A percentile compares a stretch with the other conserved stretches of the same genome.
phyloP scores from a whole-genome alignment of 2,888 invertebrate genomes.

The Oligia strigilis region DNA sequence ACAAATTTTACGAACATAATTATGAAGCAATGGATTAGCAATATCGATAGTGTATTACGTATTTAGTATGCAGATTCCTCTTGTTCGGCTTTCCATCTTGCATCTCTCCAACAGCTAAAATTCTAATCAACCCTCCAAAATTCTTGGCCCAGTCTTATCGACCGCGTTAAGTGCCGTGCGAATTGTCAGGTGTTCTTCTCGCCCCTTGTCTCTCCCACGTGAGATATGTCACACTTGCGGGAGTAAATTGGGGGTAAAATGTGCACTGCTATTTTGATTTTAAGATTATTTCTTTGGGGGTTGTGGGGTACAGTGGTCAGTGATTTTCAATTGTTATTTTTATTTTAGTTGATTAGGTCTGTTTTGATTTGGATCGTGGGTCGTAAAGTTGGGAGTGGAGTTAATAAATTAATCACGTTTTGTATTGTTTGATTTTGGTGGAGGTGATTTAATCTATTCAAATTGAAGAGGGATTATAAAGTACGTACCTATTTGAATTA shows the following conservation, averaged over 20 bases:
- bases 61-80: background rate
- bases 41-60: too few species aligned
- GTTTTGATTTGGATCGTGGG: slow-evolving; percentile 47
- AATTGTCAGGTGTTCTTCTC: slow-evolving; percentile 71
- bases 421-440: slow-evolving; percentile 13
- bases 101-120: slow-evolving; percentile 26
- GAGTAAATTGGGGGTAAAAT: slow-evolving; percentile 75
- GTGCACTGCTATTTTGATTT: slow-evolving; percentile 68
- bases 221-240: slow-evolving; percentile 71
- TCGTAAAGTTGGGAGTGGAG: slow-evolving; percentile 10
- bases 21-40: too few species aligned
- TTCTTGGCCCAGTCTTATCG: slow-evolving; percentile 59
- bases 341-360: slow-evolving; percentile 38
- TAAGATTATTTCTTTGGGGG: slow-evolving; percentile 55
- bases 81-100: background rate
- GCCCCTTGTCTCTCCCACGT: slow-evolving; percentile 60
- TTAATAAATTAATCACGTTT: slow-evolving; percentile 27
- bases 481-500: background rate
- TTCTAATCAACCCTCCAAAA: slow-evolving; percentile 57
- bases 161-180: slow-evolving; percentile 76
- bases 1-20: too few species aligned
- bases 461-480: background rate
- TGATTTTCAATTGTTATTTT: slow-evolving; percentile 60
- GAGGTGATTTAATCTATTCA: slow-evolving; percentile 4
- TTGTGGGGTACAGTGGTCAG: slow-evolving; percentile 51